Evolutionary conservation across 2,113 vertebrate genomes (phyloP).

Genomic region (Brachypteracias leptosomus): DNA sequence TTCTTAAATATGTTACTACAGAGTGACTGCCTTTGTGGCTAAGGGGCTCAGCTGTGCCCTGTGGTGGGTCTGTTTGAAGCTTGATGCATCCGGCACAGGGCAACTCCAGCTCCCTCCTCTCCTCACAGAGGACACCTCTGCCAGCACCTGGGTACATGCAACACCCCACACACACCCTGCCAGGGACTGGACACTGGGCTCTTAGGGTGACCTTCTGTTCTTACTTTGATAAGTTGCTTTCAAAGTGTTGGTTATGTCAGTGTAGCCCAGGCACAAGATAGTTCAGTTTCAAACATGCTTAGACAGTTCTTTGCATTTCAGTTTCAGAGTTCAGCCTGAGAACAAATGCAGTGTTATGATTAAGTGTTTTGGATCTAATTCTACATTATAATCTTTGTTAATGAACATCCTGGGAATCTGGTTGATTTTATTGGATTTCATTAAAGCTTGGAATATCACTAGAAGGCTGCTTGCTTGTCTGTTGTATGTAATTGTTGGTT

Average conservation of each 20-base stretch:
- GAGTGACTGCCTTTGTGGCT: background rate
- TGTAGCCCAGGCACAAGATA: background rate
- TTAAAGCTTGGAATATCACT: background rate
- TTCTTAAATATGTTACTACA: background rate
- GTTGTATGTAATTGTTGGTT: background rate
- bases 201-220: background rate
- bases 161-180: no score
- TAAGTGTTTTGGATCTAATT: background rate
- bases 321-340: background rate
- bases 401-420: background rate
- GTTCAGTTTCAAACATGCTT: background rate
- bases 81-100: no score
- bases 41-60: background rate
- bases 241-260: background rate
- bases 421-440: background rate
- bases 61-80: background rate
- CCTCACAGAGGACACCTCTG: background rate
- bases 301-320: background rate
- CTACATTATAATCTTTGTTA: background rate
- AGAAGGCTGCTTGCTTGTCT: background rate
- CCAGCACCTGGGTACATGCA: background rate
- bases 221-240: background rate
- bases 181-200: background rate
- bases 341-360: background rate
- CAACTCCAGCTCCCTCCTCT: background rate